Conservation (phyloP, 2,888 invertebrate genomes). For the Brachypterus glaber region DNA sequence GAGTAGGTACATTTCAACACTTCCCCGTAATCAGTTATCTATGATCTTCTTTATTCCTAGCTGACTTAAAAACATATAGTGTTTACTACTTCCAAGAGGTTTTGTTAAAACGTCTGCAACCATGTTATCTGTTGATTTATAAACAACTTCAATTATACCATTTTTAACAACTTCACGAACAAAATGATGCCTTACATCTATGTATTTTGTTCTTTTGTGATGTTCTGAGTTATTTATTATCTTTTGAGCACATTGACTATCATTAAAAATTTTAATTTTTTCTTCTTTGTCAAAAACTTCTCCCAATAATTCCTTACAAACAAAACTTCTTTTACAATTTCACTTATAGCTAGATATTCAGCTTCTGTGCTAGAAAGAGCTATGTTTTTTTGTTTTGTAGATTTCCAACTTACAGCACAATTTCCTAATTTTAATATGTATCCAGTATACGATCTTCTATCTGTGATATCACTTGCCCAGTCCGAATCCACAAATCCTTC, state of each 20-base stretch:
- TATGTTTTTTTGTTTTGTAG: constrained; percentile 24
- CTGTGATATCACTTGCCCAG: constrained; percentile 17
- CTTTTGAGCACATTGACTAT: neutral
- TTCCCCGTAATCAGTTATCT: too few species aligned
- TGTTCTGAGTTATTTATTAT: neutral
- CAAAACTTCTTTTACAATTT: constrained; percentile 20
- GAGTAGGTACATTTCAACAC: too few species aligned
- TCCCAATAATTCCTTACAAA: too few species aligned
- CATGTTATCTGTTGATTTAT: too few species aligned
- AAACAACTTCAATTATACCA: too few species aligned
- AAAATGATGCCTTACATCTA: too few species aligned
- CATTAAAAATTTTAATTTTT: neutral
- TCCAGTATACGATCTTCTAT: constrained; percentile 35
- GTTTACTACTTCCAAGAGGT: too few species aligned
- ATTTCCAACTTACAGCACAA: constrained; percentile 21
- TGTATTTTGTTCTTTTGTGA: constrained; percentile 1
- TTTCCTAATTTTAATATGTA: constrained; percentile 20
- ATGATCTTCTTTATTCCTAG: too few species aligned
- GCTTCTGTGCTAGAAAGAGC: constrained; percentile 26
- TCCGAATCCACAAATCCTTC: constrained; percentile 22
- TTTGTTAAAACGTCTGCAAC: too few species aligned
- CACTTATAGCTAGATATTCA: constrained; percentile 22
- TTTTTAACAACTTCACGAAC: too few species aligned
- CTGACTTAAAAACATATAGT: too few species aligned
- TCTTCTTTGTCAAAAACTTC: neutral